Evolutionary conservation across 2,888 invertebrate genomes (phyloP).

Genomic region (Apotomis turbidana): DNA sequence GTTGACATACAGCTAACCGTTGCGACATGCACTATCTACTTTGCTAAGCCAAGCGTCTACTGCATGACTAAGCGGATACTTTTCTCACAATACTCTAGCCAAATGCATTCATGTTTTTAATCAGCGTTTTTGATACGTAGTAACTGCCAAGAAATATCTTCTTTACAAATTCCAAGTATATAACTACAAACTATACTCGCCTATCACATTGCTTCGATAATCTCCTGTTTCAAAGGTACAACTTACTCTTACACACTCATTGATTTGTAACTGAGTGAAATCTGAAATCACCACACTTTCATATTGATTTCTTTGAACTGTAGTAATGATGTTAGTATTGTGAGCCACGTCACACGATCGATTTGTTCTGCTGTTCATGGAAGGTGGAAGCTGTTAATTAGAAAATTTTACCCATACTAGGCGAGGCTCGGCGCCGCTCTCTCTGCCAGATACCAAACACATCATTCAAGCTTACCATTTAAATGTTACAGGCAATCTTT

Average conservation of each 20-base stretch:
- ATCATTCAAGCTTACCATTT: constrained; percentile 5
- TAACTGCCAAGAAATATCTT: neutral
- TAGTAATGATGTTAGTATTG: constrained; percentile 14
- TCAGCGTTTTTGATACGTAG: neutral
- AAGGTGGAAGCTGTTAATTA: constrained; percentile 38
- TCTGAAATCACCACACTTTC: constrained; percentile 12
- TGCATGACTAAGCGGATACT: constrained; percentile 18
- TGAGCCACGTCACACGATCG: constrained; percentile 25
- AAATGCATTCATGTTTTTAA: neutral
- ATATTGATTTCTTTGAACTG: constrained; percentile 24
- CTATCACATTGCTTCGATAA: neutral
- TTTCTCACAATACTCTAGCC: constrained; percentile 11
- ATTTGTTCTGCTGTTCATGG: constrained; percentile 38
- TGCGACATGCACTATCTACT: constrained; percentile 20
- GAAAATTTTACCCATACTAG: constrained; percentile 37
- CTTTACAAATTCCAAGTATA: too few species aligned
- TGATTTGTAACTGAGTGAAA: constrained; percentile 25
- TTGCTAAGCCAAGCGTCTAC: constrained; percentile 17
- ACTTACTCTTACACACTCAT: neutral
- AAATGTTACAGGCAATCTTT: neutral
- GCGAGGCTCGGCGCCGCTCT: constrained; percentile 18
- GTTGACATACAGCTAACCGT: constrained; percentile 12
- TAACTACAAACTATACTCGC: too few species aligned
- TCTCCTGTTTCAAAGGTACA: neutral
- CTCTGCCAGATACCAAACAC: constrained; percentile 27